Conservation (phyloP, 2,113 vertebrate species). For the Carettochelys insculpta region DNA sequence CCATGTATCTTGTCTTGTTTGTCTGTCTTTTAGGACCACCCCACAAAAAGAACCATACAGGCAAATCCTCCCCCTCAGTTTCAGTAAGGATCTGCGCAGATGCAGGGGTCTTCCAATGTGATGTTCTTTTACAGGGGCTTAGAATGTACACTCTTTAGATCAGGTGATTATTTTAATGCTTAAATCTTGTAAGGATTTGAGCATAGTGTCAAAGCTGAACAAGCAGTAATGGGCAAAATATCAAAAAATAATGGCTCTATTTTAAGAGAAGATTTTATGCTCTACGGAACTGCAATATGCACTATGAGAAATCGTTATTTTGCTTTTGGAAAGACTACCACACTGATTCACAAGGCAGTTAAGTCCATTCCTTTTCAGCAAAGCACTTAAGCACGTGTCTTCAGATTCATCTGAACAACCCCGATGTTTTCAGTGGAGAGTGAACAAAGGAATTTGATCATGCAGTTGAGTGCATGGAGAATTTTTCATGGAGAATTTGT, state of each 20-base stretch:
- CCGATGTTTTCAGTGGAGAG: not conserved
- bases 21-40: not conserved
- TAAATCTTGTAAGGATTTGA: not conserved
- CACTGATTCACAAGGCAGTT: not conserved
- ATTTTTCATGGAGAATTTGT: not conserved
- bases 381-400: not conserved
- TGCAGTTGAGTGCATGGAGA: not conserved
- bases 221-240: not conserved
- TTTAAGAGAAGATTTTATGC: not conserved
- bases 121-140: not conserved
- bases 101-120: not conserved
- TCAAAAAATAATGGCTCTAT: not conserved
- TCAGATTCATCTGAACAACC: not conserved
- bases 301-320: not conserved
- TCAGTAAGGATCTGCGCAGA: not conserved
- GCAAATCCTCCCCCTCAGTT: not conserved
- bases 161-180: not conserved
- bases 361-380: no score
- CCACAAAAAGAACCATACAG: not conserved
- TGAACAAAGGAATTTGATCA: not conserved
- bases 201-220: not conserved
- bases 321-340: not conserved
- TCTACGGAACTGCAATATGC: not conserved
- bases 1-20: not conserved
- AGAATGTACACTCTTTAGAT: not conserved